phyloP scores from a whole-genome alignment of 2,113 vertebrate species.

The Equus przewalskii region DNA sequence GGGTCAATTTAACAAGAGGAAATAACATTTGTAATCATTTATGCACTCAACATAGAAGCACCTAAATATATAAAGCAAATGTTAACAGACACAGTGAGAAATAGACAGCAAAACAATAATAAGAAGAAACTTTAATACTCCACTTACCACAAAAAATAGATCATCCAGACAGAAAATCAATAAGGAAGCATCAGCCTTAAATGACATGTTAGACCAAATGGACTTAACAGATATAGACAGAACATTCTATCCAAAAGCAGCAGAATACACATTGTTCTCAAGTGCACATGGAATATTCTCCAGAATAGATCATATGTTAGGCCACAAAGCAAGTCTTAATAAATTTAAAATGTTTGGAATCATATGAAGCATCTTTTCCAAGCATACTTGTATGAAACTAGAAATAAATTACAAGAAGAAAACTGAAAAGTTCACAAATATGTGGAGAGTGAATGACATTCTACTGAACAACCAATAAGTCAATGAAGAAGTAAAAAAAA shows the following conservation, averaged over 20 bases:
- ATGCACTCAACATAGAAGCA: neutral
- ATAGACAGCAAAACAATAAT: neutral
- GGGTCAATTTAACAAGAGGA: neutral
- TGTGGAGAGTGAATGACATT: neutral
- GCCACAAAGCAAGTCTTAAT: neutral
- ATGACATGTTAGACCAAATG: neutral
- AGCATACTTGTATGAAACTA: neutral
- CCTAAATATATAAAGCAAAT: neutral
- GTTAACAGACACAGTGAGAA: neutral
- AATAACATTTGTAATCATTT: neutral
- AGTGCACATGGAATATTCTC: neutral
- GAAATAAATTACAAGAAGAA: neutral
- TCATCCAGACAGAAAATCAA: neutral
- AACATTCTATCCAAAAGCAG: neutral
- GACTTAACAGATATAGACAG: neutral
- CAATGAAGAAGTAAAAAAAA: neutral
- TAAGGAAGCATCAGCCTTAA: neutral
- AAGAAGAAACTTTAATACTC: neutral
- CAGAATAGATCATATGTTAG: neutral
- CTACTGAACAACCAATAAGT: neutral
- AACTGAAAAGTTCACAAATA: neutral
- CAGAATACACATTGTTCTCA: neutral
- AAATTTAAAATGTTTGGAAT: neutral
- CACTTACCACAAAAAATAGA: neutral
- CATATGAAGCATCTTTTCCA: neutral